phyloP scores from a whole-genome alignment of 2,888 invertebrate genomes.

The Dicyrtomina minuta region DNA sequence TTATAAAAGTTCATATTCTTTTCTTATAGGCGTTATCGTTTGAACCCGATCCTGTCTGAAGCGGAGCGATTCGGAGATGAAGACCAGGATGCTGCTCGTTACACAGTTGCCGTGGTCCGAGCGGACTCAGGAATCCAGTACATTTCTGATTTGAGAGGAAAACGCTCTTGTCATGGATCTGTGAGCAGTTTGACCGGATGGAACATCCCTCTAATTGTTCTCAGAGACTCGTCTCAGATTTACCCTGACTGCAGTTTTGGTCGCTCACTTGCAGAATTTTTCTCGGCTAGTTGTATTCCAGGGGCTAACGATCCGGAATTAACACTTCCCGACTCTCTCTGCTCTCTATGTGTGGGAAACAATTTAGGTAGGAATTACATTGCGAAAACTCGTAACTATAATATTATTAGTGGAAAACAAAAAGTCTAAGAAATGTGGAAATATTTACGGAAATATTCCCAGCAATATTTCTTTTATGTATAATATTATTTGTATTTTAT shows the following conservation, averaged over 20 bases:
- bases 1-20: neutral
- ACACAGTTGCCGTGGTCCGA: constrained; percentile 48
- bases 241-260: constrained; percentile 51
- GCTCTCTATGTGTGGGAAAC: constrained; percentile 51
- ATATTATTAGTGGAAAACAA: no score
- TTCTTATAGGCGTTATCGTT: constrained; percentile 40
- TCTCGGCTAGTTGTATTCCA: constrained; percentile 51
- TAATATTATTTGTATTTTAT: constrained; percentile 11
- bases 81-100: constrained; percentile 51
- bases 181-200: constrained; percentile 48
- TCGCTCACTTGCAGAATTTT: constrained; percentile 47
- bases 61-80: constrained; percentile 52
- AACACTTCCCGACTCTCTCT: constrained; percentile 49
- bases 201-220: constrained; percentile 51
- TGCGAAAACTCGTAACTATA: no score
- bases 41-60: constrained; percentile 51
- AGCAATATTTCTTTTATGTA: no score
- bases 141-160: constrained; percentile 50
- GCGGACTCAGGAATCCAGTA: constrained; percentile 51
- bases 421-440: neutral
- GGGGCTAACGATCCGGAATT: constrained; percentile 49
- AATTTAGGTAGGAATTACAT: constrained; percentile 51
- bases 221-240: constrained; percentile 47
- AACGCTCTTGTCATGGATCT: constrained; percentile 51
- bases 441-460: no score